Evolutionary conservation across 2,888 invertebrate genomes (phyloP).

Genomic region (Limnephilus rhombicus): DNA sequence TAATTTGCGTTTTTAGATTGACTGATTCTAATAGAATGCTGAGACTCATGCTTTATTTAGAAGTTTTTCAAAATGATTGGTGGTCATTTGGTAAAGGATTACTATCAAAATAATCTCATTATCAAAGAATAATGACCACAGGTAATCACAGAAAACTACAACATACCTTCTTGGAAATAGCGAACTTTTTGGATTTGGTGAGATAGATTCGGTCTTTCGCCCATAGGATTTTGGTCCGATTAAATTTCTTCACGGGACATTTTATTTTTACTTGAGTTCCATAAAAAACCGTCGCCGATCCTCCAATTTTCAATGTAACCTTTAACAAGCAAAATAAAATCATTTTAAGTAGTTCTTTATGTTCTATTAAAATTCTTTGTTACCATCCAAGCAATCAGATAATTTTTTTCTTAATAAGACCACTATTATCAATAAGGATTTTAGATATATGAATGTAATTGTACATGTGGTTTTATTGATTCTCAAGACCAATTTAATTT

Average conservation of each 20-base stretch:
- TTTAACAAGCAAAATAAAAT: conserved; percentile 15
- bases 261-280: conserved; percentile 96
- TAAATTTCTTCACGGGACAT: conserved; percentile 92
- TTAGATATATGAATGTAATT: too few species aligned
- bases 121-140: neutral
- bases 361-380: neutral
- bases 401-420: too few species aligned
- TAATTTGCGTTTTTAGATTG: neutral
- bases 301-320: conserved; percentile 92
- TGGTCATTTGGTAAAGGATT: too few species aligned
- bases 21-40: neutral
- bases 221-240: conserved; percentile 92
- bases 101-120: neutral
- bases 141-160: neutral
- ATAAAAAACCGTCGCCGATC: conserved; percentile 92
- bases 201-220: conserved; percentile 90
- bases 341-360: too few species aligned
- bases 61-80: neutral
- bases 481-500: too few species aligned
- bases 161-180: conserved; percentile 88
- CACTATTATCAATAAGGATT: too few species aligned
- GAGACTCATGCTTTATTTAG: too few species aligned
- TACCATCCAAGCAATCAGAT: too few species aligned
- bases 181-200: conserved; percentile 88
- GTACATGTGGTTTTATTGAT: too few species aligned